A percentile compares a stretch with the other conserved stretches of the same genome.
Conservation (phyloP, 2,888 invertebrate genomes). For the Hofmannophila pseudospretella region DNA sequence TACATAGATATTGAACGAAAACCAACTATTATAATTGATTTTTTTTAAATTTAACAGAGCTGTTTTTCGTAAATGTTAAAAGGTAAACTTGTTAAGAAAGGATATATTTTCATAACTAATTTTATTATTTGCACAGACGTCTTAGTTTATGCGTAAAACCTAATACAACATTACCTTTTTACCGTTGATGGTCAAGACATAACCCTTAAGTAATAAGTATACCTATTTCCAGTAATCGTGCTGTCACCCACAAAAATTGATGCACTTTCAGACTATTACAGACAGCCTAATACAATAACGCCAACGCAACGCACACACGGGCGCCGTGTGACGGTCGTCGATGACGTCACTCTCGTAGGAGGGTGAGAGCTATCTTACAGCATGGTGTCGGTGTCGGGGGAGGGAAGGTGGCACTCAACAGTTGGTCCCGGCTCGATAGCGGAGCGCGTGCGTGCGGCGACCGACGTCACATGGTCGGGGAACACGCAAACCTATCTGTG, state of each 20-base stretch:
- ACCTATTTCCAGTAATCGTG: background rate
- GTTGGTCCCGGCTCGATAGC: constrained; percentile 67
- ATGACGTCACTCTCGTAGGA: constrained; percentile 55
- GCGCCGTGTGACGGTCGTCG: constrained; percentile 29
- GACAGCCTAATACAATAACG: constrained; percentile 12
- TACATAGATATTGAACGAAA: too few species aligned
- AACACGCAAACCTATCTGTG: constrained; percentile 31
- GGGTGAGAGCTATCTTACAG: constrained; percentile 16
- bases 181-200: too few species aligned
- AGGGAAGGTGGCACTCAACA: constrained; percentile 52
- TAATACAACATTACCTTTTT: too few species aligned
- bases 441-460: constrained; percentile 59
- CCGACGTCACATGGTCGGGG: constrained; percentile 46
- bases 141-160: too few species aligned
- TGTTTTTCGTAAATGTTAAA: too few species aligned
- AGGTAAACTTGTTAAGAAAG: too few species aligned
- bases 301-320: constrained; percentile 24
- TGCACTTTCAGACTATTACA: too few species aligned
- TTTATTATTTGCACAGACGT: too few species aligned
- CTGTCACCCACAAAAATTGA: constrained; percentile 10
- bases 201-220: too few species aligned
- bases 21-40: too few species aligned
- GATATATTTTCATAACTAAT: too few species aligned
- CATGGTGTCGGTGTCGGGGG: constrained; percentile 14
- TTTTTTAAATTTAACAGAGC: too few species aligned